Evolutionary conservation across 2,113 vertebrate genomes (phyloP).

Genomic region (Nycticryphes semicollaris): DNA sequence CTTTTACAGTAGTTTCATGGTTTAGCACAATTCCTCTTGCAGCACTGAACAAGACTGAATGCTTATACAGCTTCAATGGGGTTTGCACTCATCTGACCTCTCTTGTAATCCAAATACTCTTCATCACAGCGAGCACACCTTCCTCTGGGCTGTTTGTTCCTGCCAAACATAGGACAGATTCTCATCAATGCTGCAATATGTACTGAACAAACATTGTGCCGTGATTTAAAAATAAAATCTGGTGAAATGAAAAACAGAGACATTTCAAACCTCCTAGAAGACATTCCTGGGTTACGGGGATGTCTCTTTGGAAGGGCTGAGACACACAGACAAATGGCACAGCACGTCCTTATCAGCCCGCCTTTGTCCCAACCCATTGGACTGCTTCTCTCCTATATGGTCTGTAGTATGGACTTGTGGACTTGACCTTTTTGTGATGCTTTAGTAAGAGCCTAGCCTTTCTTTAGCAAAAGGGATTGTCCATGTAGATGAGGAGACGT

Average conservation of each 20-base stretch:
- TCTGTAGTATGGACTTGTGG: background rate
- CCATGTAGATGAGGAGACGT: background rate
- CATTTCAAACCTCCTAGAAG: conserved; percentile 8
- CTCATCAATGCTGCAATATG: conserved; percentile 21
- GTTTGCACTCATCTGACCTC: conserved; percentile 27
- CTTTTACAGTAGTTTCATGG: background rate
- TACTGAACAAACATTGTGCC: conserved; percentile 29
- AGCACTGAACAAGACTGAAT: background rate
- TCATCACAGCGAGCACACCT: conserved; percentile 29
- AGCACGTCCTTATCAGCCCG: conserved; percentile 15
- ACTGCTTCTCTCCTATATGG: background rate
- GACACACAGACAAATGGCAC: background rate
- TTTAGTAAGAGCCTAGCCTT: conserved; percentile 43
- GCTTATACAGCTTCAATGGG: background rate
- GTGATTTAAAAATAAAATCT: conserved; percentile 42
- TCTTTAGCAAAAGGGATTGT: conserved; percentile 50
- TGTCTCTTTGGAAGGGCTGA: background rate
- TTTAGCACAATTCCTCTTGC: background rate
- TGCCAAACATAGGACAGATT: conserved; percentile 46
- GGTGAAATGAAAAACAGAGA: background rate
- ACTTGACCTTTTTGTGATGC: conserved; percentile 9
- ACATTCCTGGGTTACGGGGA: background rate
- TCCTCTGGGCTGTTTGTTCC: conserved; percentile 54
- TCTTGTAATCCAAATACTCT: conserved; percentile 30
- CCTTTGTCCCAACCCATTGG: background rate